phyloP scores from a whole-genome alignment of 2,113 vertebrate species.

The Parus major region DNA sequence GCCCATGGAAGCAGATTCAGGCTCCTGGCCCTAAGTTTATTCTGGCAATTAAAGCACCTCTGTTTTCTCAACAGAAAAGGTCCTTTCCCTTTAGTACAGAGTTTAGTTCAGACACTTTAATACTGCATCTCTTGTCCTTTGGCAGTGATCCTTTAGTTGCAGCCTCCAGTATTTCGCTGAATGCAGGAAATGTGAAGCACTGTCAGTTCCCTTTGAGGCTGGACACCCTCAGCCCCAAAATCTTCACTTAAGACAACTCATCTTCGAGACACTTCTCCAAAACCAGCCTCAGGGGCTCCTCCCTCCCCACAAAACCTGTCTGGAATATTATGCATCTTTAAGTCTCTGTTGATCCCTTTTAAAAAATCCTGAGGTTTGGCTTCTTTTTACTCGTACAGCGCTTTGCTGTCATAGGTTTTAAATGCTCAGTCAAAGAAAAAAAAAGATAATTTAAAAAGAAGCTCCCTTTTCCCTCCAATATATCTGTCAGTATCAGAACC shows the following conservation, averaged over 20 bases:
- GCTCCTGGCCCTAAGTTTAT: not conserved
- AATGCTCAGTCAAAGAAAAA: not conserved
- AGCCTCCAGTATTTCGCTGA: not conserved
- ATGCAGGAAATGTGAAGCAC: not conserved
- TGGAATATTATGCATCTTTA: not conserved
- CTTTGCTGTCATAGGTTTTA: not conserved
- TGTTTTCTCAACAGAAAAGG: not conserved
- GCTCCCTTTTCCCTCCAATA: not conserved
- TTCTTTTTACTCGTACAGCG: not conserved
- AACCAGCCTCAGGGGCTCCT: not conserved
- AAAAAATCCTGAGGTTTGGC: constrained; percentile 17
- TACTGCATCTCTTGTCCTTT: not conserved
- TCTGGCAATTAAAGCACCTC: constrained; percentile 43
- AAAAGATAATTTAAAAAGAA: not conserved
- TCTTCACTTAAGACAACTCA: not conserved
- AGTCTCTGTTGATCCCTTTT: constrained; percentile 2
- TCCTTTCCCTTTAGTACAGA: not conserved
- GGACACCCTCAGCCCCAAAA: not conserved
- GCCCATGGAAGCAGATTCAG: not conserved
- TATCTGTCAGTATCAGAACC: not conserved
- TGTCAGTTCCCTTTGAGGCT: not conserved
- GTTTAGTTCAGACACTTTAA: not conserved
- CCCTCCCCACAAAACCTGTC: not conserved
- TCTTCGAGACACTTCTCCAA: not conserved
- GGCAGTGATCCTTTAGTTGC: not conserved